Conservation (phyloP, 2,888 invertebrate genomes). For the Amphipoea lucens region DNA sequence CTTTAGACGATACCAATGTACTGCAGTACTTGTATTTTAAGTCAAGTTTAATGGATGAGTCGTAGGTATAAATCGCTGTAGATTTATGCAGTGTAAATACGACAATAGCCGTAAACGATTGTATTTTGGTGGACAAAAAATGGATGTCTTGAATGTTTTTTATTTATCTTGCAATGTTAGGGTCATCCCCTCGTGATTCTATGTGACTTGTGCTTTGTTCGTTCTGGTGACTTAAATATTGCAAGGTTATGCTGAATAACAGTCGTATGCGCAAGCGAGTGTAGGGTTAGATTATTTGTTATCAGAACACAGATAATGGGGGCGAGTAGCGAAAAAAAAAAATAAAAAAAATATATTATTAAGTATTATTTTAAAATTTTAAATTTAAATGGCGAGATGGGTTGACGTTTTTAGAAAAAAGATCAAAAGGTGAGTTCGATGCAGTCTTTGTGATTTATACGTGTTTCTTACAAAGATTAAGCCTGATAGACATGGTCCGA, state of each 20-base stretch:
- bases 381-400: background rate
- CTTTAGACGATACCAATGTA: conserved; percentile 56
- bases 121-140: conserved; percentile 10
- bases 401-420: no score
- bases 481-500: no score
- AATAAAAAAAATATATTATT: background rate
- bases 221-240: conserved; percentile 17
- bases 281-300: background rate
- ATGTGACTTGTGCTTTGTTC: background rate
- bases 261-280: background rate
- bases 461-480: background rate
- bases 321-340: background rate
- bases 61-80: conserved; percentile 55
- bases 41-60: conserved; percentile 60
- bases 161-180: conserved; percentile 17
- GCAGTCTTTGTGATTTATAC: background rate
- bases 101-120: conserved; percentile 16
- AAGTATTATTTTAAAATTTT: no score
- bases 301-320: no score
- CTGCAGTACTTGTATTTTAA: conserved; percentile 61
- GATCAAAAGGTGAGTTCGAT: no score
- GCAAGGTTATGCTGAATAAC: conserved; percentile 21
- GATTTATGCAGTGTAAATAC: conserved; percentile 58
- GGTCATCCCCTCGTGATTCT: conserved; percentile 1
- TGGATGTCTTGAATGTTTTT: conserved; percentile 1